phyloP scores from a whole-genome alignment of 2,888 invertebrate genomes.

The Tuta absoluta region DNA sequence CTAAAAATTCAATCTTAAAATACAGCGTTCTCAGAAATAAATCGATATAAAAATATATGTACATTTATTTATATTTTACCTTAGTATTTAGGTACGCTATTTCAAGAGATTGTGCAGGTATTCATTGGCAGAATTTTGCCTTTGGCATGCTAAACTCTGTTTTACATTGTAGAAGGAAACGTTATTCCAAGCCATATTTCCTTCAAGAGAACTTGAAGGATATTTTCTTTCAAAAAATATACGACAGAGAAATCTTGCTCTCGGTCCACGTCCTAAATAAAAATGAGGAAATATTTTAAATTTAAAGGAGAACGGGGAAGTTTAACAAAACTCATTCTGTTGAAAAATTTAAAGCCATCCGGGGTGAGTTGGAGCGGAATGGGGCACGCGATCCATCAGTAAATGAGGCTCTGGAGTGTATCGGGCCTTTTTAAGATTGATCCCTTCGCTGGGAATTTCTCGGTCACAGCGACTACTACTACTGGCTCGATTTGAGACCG shows the following conservation, averaged over 20 bases:
- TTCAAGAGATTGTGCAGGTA: constrained; percentile 11
- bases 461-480: constrained; percentile 40
- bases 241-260: constrained; percentile 42
- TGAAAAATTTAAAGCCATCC: constrained; percentile 44
- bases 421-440: constrained; percentile 54
- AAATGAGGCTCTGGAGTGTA: constrained; percentile 51
- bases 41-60: too few species aligned
- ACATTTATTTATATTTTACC: too few species aligned
- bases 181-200: constrained; percentile 32
- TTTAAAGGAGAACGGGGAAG: constrained; percentile 43
- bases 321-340: constrained; percentile 41
- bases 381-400: constrained; percentile 49
- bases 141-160: constrained; percentile 23
- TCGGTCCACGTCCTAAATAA: constrained; percentile 46
- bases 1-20: too few species aligned
- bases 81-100: background rate
- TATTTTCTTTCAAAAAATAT: constrained; percentile 28
- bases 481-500: constrained; percentile 19
- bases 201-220: constrained; percentile 14
- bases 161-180: constrained; percentile 45
- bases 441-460: constrained; percentile 51
- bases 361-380: constrained; percentile 28
- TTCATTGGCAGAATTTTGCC: constrained; percentile 22
- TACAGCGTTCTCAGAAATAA: too few species aligned
- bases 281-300: constrained; percentile 55